phyloP scores from a whole-genome alignment of 1,140 invertebrate species.

The Calephelis virginiensis region DNA sequence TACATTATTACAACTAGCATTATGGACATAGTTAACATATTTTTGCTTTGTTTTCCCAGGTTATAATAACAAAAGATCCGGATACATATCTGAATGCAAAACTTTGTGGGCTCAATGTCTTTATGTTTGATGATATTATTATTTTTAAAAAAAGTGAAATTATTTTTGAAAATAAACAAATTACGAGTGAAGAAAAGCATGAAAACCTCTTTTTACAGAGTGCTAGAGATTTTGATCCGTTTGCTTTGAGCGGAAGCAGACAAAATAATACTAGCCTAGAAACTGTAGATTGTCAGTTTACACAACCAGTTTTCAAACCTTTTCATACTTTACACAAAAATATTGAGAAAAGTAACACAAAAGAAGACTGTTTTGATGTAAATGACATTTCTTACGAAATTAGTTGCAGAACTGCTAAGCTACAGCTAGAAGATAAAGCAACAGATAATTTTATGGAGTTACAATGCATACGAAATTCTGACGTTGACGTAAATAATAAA shows the following conservation, averaged over 20 bases:
- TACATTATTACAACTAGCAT: no score
- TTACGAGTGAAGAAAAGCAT: slow-evolving; percentile 5
- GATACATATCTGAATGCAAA: slow-evolving; percentile 28
- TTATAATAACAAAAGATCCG: slow-evolving; percentile 39
- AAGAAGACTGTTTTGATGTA: background rate
- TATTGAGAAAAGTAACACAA: background rate
- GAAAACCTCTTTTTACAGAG: slow-evolving; percentile 27
- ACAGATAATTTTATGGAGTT: background rate
- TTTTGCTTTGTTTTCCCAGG: slow-evolving; percentile 29
- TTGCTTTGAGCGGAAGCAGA: slow-evolving; percentile 12
- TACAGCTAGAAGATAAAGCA: background rate
- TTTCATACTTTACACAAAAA: background rate
- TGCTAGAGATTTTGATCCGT: slow-evolving; percentile 22
- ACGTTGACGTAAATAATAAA: no score
- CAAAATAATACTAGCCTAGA: background rate
- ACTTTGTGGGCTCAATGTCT: slow-evolving; percentile 19
- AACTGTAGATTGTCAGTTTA: background rate
- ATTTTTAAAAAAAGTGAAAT: background rate
- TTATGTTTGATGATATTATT: slow-evolving; percentile 16
- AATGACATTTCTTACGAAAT: slow-evolving; percentile 9
- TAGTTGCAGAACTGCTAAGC: background rate
- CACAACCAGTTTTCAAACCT: background rate
- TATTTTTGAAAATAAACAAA: slow-evolving; percentile 8
- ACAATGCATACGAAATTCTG: background rate
- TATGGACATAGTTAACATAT: no score